Conservation (phyloP, 2,797 vertebrate species). For the Poecilia gillii region DNA sequence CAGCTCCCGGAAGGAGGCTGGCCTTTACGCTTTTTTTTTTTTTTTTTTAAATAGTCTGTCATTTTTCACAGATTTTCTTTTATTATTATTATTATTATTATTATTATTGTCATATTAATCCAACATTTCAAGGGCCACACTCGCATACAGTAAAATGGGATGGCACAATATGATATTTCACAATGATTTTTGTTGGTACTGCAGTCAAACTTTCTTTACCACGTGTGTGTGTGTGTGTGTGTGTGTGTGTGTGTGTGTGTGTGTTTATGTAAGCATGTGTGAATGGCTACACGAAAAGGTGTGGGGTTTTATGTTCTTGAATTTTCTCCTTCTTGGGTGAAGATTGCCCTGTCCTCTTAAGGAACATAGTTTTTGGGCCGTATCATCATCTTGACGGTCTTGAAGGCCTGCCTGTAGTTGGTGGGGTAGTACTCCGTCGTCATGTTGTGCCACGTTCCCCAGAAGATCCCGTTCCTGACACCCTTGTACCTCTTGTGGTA, state of each 20-base stretch:
- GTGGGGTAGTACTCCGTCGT: slow-evolving; percentile 81
- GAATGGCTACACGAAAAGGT: slow-evolving; percentile 49
- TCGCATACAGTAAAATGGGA: slow-evolving; percentile 43
- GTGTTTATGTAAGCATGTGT: slow-evolving; percentile 28
- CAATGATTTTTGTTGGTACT: slow-evolving; percentile 54
- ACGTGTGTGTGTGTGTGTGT: slow-evolving; percentile 16
- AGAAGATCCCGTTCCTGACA: slow-evolving; percentile 94
- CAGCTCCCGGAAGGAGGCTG: slow-evolving; percentile 46
- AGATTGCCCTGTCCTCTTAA: slow-evolving; percentile 64
- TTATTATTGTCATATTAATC: slow-evolving; percentile 53
- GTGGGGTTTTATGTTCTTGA: slow-evolving; percentile 3
- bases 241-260: neutral
- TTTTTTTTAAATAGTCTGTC: slow-evolving; percentile 43
- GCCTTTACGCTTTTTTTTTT: slow-evolving; percentile 51
- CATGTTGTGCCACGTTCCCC: slow-evolving; percentile 94
- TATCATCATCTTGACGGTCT: slow-evolving; percentile 94
- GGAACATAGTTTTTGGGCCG: slow-evolving; percentile 89
- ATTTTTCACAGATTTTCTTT: slow-evolving; percentile 62
- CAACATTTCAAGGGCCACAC: slow-evolving; percentile 60
- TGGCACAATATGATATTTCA: slow-evolving; percentile 32
- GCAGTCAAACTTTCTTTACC: slow-evolving; percentile 58
- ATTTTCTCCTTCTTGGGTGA: slow-evolving; percentile 11
- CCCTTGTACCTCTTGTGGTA: slow-evolving; percentile 94
- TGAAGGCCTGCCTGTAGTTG: slow-evolving; percentile 90
- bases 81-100: slow-evolving; percentile 58